Base-by-base conservation (phyloP, 2,888 invertebrate species). In the Pecten maximus region DNA sequence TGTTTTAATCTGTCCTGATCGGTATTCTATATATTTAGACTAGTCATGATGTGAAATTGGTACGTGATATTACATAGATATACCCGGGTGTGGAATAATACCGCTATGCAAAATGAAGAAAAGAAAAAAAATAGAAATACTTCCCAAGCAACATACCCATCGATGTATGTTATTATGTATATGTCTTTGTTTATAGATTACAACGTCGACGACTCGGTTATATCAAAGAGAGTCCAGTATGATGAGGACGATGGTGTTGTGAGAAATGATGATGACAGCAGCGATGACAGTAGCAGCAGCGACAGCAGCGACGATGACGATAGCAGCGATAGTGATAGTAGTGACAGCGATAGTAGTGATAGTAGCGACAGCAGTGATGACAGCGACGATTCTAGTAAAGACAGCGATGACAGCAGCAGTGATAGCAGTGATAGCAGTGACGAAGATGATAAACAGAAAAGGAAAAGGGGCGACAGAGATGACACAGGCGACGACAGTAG, bases 351-450 rank as follows among this genome's bases (percentile, higher is more conserved):
- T 86, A 48, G 74, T 40, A 23, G 19, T 23, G 19, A 50, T 35
- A 28, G 28, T 40, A 28, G 28, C 12, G 28, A 16, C 6, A 50
- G 87, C 88, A 4, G 88, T 89, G 87, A 88, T 89, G 87, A 88
- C 12, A 88, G 88, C 28, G 40, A 40, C 44, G n/a, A n/a, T 88
- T 0, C 0, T 4, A 15, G 19, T 4, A 40, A 88, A n/a, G 74
- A 48, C 39, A 87, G 89, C 35, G 88, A 89, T 8, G 92, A 92
- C 4, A 88, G 88, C 40, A 91, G 88, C 40, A 91, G 88, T 23
- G 92, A 86, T 50, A 39, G n/a, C 15, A 40, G 40, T 23, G 88
- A 88, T 28, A 91, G 89, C 39, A 90, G 88, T 48, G 91, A 92
- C n/a, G 88, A 88, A 12, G 40, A 39, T 28, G 50, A 88, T 40